phyloP scores from a whole-genome alignment of 2,888 invertebrate species.

The Eugnorisma glareosa region DNA sequence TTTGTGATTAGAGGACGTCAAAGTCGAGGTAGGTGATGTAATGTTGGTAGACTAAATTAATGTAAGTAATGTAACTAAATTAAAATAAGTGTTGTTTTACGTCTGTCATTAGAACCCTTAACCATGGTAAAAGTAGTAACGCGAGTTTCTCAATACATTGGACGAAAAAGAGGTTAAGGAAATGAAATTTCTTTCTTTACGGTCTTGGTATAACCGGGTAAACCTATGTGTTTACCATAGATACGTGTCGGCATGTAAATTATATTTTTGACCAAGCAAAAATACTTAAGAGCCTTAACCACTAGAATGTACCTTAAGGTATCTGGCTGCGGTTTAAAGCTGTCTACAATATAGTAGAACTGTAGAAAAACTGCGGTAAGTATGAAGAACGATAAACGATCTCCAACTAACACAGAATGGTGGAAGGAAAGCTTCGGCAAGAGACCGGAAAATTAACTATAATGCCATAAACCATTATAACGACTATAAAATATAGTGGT shows the following conservation, averaged over 20 bases:
- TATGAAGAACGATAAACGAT: constrained; percentile 57
- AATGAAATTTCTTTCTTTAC: constrained; percentile 6
- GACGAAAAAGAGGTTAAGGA: background rate
- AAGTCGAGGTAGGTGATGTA: constrained; percentile 43
- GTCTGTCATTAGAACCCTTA: background rate
- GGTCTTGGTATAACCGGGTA: constrained; percentile 5
- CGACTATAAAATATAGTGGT: constrained; percentile 45
- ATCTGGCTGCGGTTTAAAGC: constrained; percentile 61
- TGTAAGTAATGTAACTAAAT: background rate
- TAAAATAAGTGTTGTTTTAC: background rate
- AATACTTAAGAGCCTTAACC: constrained; percentile 59
- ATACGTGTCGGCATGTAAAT: constrained; percentile 50
- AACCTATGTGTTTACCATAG: constrained; percentile 32
- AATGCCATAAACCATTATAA: constrained; percentile 49
- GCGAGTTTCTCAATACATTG: background rate
- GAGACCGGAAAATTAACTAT: constrained; percentile 59
- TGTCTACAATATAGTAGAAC: constrained; percentile 39
- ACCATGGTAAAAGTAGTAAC: background rate
- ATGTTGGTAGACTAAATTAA: constrained; percentile 10
- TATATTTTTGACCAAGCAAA: constrained; percentile 49
- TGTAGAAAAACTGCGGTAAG: constrained; percentile 60
- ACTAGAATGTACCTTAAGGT: constrained; percentile 54
- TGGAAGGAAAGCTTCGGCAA: constrained; percentile 58
- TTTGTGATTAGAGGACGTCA: constrained; percentile 44
- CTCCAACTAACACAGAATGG: constrained; percentile 38